A percentile compares a stretch with the other conserved stretches of the same genome.
Conservation (phyloP, 2,888 invertebrate species). For the Tachystola acroxantha region DNA sequence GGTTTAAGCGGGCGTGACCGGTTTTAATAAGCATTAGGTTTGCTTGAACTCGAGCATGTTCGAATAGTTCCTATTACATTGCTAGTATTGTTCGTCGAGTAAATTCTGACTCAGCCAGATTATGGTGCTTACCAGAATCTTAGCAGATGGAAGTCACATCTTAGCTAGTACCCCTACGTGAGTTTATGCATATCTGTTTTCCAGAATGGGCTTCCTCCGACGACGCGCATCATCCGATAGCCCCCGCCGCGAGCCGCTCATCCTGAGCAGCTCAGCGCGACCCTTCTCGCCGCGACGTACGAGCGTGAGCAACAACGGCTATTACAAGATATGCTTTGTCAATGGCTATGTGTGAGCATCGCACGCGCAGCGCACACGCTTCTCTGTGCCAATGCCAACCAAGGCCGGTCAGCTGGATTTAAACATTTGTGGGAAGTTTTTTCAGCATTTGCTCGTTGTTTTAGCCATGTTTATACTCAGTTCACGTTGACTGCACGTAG, state of each 20-base stretch:
- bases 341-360: slow-evolving; percentile 71
- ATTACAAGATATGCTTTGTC: slow-evolving; percentile 79
- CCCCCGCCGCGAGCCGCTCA: slow-evolving; percentile 70
- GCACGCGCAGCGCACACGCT: slow-evolving; percentile 41
- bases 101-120: too few relatives aligned
- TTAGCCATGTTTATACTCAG: not conserved
- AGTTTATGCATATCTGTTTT: too few relatives aligned
- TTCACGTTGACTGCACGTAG: not conserved
- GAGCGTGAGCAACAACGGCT: slow-evolving; percentile 77
- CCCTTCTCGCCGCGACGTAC: slow-evolving; percentile 77
- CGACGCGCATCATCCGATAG: slow-evolving; percentile 76
- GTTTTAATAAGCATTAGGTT: too few relatives aligned
- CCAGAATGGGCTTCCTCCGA: slow-evolving; percentile 72
- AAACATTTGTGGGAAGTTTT: slow-evolving; percentile 36
- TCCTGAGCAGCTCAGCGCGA: slow-evolving; percentile 49
- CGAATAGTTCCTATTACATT: too few relatives aligned
- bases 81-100: too few relatives aligned
- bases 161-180: too few relatives aligned
- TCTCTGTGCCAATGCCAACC: slow-evolving; percentile 48
- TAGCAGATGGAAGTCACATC: too few relatives aligned
- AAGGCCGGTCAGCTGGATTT: slow-evolving; percentile 58
- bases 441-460: slow-evolving; percentile 6
- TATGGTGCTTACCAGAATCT: too few relatives aligned
- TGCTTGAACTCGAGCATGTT: too few relatives aligned
- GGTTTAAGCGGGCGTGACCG: too few relatives aligned